These are phyloP conservation scores for Linnaemya vulpina DNA, from an alignment of 2,888 invertebrate genomes.

Conservation along the genomic window DNA sequence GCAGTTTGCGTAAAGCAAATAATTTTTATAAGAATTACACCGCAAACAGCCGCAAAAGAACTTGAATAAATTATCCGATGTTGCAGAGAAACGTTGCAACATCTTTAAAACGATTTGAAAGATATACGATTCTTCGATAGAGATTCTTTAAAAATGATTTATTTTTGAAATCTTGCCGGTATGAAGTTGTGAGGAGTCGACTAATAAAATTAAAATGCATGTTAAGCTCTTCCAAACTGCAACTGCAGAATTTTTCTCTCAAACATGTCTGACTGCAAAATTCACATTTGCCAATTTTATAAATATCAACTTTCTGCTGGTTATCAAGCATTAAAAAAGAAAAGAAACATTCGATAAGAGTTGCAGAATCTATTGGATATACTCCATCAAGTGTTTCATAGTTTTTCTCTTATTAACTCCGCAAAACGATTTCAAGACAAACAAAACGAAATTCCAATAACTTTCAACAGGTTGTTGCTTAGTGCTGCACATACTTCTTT, in stretches of 20 bases:
- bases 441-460: slow-evolving; percentile 32
- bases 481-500: slow-evolving; percentile 39
- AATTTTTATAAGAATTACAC: background rate
- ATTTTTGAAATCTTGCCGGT: no score
- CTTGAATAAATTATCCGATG: background rate
- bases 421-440: slow-evolving; percentile 24
- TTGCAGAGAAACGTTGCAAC: background rate
- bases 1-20: background rate
- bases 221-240: background rate
- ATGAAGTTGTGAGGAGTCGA: background rate
- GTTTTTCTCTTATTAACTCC: slow-evolving; percentile 13
- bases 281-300: slow-evolving; percentile 5
- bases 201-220: background rate
- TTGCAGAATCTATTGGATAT: background rate
- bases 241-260: background rate
- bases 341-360: background rate
- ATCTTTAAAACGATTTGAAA: background rate
- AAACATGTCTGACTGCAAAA: slow-evolving; percentile 1
- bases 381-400: slow-evolving; percentile 8
- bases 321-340: slow-evolving; percentile 7
- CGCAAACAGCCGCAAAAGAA: background rate
- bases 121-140: no score
- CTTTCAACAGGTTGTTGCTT: slow-evolving; percentile 51
- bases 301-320: slow-evolving; percentile 8
- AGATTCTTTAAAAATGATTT: background rate